These are phyloP conservation scores for Zaprionus vittiger DNA, from an alignment of 1,140 invertebrate species.

Conservation along the genomic window DNA sequence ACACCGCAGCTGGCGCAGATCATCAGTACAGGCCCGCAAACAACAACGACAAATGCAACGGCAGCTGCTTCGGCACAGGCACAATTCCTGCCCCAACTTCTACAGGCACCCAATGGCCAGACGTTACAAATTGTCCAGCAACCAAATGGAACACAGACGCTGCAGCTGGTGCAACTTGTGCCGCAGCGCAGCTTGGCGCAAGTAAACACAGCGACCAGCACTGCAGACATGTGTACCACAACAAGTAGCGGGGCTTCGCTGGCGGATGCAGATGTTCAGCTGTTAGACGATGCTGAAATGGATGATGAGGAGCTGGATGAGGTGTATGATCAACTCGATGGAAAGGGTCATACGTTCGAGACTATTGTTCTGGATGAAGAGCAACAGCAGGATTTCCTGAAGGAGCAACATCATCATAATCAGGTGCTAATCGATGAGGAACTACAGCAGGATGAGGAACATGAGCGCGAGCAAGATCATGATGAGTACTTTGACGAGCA, in stretches of 20 bases:
- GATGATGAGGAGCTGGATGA: slow-evolving; percentile 68
- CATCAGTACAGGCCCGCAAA: slow-evolving; percentile 54
- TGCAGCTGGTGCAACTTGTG: slow-evolving; percentile 74
- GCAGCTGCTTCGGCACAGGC: slow-evolving; percentile 54
- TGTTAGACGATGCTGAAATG: slow-evolving; percentile 71
- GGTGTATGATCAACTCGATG: slow-evolving; percentile 67
- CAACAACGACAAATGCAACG: slow-evolving; percentile 35
- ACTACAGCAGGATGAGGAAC: slow-evolving; percentile 70
- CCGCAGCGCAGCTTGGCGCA: slow-evolving; percentile 64
- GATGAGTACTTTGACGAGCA: slow-evolving; percentile 71
- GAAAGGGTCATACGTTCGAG: slow-evolving; percentile 69
- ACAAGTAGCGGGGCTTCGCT: slow-evolving; percentile 38
- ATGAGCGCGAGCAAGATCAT: slow-evolving; percentile 33
- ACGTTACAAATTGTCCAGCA: slow-evolving; percentile 82
- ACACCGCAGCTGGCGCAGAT: slow-evolving; percentile 70
- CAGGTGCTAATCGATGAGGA: slow-evolving; percentile 73
- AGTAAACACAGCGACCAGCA: slow-evolving; percentile 40
- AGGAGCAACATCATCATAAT: slow-evolving; percentile 63
- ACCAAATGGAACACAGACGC: slow-evolving; percentile 75
- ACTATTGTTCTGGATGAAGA: slow-evolving; percentile 80
- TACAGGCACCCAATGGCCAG: slow-evolving; percentile 75
- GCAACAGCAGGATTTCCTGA: slow-evolving; percentile 72
- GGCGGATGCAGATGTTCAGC: slow-evolving; percentile 66
- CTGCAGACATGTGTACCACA: slow-evolving; percentile 53
- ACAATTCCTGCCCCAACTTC: slow-evolving; percentile 74